Conservation (phyloP, 92 coral and sea anemone genomes). For the Palythoa caribaeorum region DNA sequence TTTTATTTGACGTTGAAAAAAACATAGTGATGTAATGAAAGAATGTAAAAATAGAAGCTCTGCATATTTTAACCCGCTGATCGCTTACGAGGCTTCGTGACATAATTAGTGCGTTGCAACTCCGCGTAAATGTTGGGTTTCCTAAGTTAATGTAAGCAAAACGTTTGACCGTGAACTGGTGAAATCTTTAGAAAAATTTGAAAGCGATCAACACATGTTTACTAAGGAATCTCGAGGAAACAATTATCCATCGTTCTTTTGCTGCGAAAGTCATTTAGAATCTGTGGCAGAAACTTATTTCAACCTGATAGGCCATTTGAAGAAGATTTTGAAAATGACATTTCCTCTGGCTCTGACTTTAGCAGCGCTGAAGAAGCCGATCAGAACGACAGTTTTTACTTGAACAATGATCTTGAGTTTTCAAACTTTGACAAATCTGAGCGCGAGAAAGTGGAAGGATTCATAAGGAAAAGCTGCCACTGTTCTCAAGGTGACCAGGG, state of each 20-base stretch:
- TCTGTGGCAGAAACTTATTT: slow-evolving; percentile 45
- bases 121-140: neutral
- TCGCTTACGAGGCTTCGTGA: neutral
- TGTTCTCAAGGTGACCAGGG: slow-evolving; percentile 43
- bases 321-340: slow-evolving; percentile 9
- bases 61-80: neutral
- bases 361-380: slow-evolving; percentile 38
- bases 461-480: slow-evolving; percentile 26
- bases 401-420: slow-evolving; percentile 34
- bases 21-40: neutral
- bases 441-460: slow-evolving; percentile 40
- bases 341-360: slow-evolving; percentile 32
- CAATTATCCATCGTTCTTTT: slow-evolving; percentile 39
- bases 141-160: slow-evolving; percentile 22
- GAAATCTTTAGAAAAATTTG: slow-evolving; percentile 27
- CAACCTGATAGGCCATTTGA: slow-evolving; percentile 46
- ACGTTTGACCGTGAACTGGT: slow-evolving; percentile 21
- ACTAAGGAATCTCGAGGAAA: slow-evolving; percentile 28
- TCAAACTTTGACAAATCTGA: slow-evolving; percentile 53
- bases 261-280: slow-evolving; percentile 41
- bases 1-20: slow-evolving; percentile 25
- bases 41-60: neutral
- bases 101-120: neutral
- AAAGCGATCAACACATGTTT: slow-evolving; percentile 16
- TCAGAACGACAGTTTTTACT: slow-evolving; percentile 25